Percentiles rank a stretch among this genome's conserved stretches.
phyloP scores from a whole-genome alignment of 1,140 invertebrate species.

The Lucilia cuprina region DNA sequence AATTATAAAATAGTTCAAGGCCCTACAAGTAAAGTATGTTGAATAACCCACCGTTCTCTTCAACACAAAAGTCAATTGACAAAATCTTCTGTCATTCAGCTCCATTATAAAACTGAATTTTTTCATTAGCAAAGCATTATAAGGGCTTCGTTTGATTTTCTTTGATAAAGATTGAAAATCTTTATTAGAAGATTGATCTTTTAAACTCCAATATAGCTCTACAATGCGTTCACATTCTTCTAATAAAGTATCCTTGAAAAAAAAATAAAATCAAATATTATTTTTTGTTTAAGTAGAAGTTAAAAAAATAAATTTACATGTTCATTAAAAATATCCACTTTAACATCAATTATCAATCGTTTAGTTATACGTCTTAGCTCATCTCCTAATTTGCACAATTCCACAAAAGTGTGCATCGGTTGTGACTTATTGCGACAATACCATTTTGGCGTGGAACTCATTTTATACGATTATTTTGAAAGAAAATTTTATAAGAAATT shows the following conservation, averaged over 20 bases:
- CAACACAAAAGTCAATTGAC: constrained; percentile 58
- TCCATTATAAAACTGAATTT: constrained; percentile 56
- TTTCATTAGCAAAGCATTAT: constrained; percentile 55
- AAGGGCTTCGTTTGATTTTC: constrained; percentile 60
- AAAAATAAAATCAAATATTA: neutral
- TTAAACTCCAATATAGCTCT: constrained; percentile 55
- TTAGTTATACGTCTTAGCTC: constrained; percentile 56
- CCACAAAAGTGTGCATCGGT: constrained; percentile 59
- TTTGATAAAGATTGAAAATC: constrained; percentile 57
- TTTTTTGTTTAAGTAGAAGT: neutral
- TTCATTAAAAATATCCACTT: constrained; percentile 55
- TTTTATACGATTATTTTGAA: constrained; percentile 35
- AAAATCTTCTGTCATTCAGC: constrained; percentile 56
- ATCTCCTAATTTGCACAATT: constrained; percentile 56
- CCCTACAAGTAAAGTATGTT: neutral
- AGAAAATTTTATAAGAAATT: too few relatives aligned
- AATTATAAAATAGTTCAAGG: neutral
- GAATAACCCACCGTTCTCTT: constrained; percentile 51
- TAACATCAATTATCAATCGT: constrained; percentile 57
- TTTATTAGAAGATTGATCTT: constrained; percentile 53
- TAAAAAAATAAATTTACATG: constrained; percentile 47
- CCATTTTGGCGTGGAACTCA: constrained; percentile 60
- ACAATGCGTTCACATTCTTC: constrained; percentile 57
- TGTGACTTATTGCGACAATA: constrained; percentile 62
- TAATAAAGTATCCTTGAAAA: constrained; percentile 52